Base-by-base conservation (phyloP, 1,140 invertebrate species). In the Hyles euphorbiae region DNA sequence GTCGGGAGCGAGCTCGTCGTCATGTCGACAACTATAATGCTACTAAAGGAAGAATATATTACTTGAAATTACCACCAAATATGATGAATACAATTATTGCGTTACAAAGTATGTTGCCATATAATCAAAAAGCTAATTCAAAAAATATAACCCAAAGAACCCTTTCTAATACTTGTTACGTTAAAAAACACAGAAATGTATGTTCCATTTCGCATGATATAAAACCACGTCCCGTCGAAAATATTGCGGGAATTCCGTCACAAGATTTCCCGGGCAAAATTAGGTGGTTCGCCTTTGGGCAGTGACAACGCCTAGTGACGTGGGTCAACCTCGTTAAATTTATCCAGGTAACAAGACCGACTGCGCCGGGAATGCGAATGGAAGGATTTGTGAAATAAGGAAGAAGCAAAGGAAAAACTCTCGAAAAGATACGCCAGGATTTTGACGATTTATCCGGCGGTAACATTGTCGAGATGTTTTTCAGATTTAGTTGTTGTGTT, bases 291-390 rank as follows among this genome's bases (percentile, higher is more conserved):
- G 58, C 48, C 49, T 34, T 7, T 56, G 56, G 56, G 11, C 60
- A 54, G 59, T 51, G 67, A 60, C 63, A 53, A 68, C 56, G 47
- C 11, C 36, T 46, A 52, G 36, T 69, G 63, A 70, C 67, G 63
- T 54, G 67, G 67, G 67, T 63, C 64, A 61, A 40, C 52, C 59
- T 70, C 67, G 63, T 70, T 69, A 69, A 63, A 66, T 62, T 54
- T 63, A 58, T 62, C 55, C 48, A 61, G 58, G 55, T 62, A 54
- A 54, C 53, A 54, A 54, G 53, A 34, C 22, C 36, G 40, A 36
- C 43, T 11, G 11, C 43, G 40, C 33, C 51, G 40, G 43, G 53
- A 43, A 54, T 54, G 53, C 43, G 53, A 54, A 54, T 54, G 40
- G 51, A 34, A 11, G 51, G 53, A 54, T 54, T 54, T 54, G 53